Base-by-base conservation (phyloP, 2,888 invertebrate species). In the Cheilosia variabilis region DNA sequence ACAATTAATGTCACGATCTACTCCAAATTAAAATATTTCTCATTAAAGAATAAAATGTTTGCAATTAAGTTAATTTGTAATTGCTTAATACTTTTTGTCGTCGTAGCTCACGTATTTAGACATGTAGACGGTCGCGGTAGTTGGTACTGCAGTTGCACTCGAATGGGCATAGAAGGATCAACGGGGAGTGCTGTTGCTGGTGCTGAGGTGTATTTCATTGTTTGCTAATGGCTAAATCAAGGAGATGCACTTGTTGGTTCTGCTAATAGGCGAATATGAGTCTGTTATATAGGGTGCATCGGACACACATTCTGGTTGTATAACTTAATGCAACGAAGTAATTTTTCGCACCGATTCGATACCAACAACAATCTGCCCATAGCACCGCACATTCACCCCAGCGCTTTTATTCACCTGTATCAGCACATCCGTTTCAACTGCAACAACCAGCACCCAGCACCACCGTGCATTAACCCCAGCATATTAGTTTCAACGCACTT, bases 61-160 rank as follows among this genome's bases (percentile, higher is more conserved):
- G 89, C 90, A 90, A 90, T 90, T 90, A 90, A 89, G 89, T 90
- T 90, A 90, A 90, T 90, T 90, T 90, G 90, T 90, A 90, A 90
- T 90, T 90, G 90, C 89, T 90, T 89, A 90, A 90, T 90, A 89
- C 89, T 89, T 89, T 89, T 88, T 89, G 78, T 65, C 34, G 58
- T 71, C n/a, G 84, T 75, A 63, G 71, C 71, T 71, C 76, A 75
- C 62, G 65, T 73, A 60, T 19, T 10, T 13, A 22, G 22, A 24
- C 22, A 22, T 50, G 1, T 22, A 24, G 47, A n/a, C n/a, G 9
- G 47, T 9, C 17, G 17, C 45, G 45, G 45, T 45, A 7, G 45
- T 17, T 17, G 52, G 52, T 24, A 22, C 13, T 24, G 7, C 7
- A 15, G 24, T 22, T 52, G 5, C 15, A 52, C 27, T 43, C 17